phyloP scores from a whole-genome alignment of 2,888 invertebrate genomes.

The Himalopsyche japonica region DNA sequence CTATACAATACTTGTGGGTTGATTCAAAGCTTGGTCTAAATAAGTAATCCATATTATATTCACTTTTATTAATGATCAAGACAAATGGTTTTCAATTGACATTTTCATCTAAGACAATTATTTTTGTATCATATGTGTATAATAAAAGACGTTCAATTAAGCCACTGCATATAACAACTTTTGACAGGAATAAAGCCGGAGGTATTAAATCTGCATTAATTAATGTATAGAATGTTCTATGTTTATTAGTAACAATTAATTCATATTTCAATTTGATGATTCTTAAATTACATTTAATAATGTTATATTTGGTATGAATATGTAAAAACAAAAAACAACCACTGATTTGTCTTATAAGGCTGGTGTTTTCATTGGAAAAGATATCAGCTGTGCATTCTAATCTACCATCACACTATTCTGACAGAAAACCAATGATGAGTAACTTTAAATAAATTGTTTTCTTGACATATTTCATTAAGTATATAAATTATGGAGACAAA shows the following conservation, averaged over 20 bases:
- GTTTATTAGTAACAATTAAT: not conserved
- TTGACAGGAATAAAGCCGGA: not conserved
- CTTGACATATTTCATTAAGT: not conserved
- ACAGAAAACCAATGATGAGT: not conserved
- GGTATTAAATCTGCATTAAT: not conserved
- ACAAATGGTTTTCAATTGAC: not conserved
- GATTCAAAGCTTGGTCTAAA: no score
- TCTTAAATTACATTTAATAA: not conserved
- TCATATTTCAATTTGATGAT: not conserved
- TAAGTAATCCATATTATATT: no score
- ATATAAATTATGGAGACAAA: not conserved
- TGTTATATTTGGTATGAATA: not conserved
- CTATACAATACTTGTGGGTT: not conserved
- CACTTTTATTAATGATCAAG: not conserved
- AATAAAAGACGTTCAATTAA: not conserved
- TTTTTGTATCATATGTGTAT: not conserved
- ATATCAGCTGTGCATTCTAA: not conserved
- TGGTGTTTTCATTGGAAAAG: not conserved
- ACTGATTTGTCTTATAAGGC: not conserved
- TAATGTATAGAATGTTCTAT: not conserved
- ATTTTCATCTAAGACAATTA: not conserved
- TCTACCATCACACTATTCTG: not conserved
- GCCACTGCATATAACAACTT: not conserved
- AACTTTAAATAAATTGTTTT: not conserved
- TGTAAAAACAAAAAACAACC: not conserved